These are phyloP conservation scores for Tetragonula clypearis DNA, from an alignment of 1,140 invertebrate species.

Conservation along the genomic window DNA sequence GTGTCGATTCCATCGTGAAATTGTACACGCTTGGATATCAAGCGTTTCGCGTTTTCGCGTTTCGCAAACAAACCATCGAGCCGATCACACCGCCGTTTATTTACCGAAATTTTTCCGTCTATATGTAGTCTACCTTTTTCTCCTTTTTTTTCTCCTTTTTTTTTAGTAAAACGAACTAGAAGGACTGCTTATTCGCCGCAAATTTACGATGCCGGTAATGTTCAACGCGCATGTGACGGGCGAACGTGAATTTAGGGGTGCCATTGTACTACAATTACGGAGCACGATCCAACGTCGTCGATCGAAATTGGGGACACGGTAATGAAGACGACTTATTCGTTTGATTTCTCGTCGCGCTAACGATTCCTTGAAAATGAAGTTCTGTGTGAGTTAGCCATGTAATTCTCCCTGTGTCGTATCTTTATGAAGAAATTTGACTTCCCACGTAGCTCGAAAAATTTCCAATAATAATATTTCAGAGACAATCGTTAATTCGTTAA, in stretches of 20 bases:
- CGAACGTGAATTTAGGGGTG: not conserved
- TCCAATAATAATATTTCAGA: too few relatives aligned
- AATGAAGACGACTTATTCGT: constrained; percentile 23
- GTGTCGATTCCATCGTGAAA: not conserved
- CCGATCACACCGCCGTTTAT: not conserved
- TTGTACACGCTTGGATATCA: not conserved
- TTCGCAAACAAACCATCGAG: not conserved
- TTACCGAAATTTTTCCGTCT: too few relatives aligned
- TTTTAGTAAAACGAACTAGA: not conserved
- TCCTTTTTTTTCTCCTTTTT: too few relatives aligned
- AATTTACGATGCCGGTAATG: not conserved
- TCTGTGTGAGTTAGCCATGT: too few relatives aligned
- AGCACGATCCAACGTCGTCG: constrained; percentile 18
- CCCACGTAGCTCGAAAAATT: too few relatives aligned
- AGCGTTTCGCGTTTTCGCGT: not conserved
- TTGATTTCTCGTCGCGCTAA: not conserved
- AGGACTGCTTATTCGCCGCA: not conserved
- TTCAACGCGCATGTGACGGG: too few relatives aligned
- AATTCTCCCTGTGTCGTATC: not conserved
- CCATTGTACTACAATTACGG: not conserved
- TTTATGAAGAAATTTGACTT: too few relatives aligned
- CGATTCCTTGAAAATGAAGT: not conserved
- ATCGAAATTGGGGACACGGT: constrained; percentile 16
- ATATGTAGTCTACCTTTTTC: too few relatives aligned
- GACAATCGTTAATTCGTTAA: too few relatives aligned